phyloP scores from a whole-genome alignment of 2,888 invertebrate species.

The Hypolimnas misippus region DNA sequence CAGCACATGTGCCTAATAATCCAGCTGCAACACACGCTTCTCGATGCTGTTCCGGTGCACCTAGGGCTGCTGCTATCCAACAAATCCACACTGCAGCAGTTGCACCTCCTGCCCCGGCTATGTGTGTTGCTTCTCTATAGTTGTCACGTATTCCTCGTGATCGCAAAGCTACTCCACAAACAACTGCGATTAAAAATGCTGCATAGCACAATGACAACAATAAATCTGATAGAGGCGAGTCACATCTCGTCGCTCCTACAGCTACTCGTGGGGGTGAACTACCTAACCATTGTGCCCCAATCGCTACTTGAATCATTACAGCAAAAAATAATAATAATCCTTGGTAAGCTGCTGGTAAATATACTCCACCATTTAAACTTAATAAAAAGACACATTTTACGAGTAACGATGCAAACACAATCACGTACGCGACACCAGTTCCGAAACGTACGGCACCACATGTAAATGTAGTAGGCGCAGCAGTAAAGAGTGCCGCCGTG shows the following conservation, averaged over 20 bases:
- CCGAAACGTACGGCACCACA: conserved; percentile 93
- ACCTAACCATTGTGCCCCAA: conserved; percentile 93
- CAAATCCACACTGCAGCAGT: conserved; percentile 94
- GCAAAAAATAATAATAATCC: conserved; percentile 94
- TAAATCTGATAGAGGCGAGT: conserved; percentile 88
- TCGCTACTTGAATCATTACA: conserved; percentile 94
- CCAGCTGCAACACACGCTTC: conserved; percentile 96
- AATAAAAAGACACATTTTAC: conserved; percentile 97
- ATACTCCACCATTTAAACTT: conserved; percentile 95
- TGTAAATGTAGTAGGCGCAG: conserved; percentile 90
- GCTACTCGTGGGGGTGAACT: conserved; percentile 87
- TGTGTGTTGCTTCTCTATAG: conserved; percentile 96
- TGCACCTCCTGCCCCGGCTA: conserved; percentile 93
- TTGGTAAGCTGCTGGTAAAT: conserved; percentile 96
- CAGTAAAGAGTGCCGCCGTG: conserved; percentile 90
- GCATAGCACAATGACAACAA: conserved; percentile 92
- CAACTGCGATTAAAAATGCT: conserved; percentile 92
- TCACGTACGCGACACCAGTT: conserved; percentile 91
- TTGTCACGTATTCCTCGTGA: conserved; percentile 96
- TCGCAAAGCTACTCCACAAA: conserved; percentile 92
- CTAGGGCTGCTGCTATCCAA: conserved; percentile 92
- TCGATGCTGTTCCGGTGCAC: conserved; percentile 90
- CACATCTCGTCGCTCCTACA: conserved; percentile 78
- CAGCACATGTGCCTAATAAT: conserved; percentile 91
- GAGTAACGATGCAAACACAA: conserved; percentile 95